Percentiles rank a stretch among this genome's conserved stretches.
These are phyloP conservation scores for Eufriesea mexicana DNA, from an alignment of 1,140 invertebrate genomes.

Conservation along the genomic window DNA sequence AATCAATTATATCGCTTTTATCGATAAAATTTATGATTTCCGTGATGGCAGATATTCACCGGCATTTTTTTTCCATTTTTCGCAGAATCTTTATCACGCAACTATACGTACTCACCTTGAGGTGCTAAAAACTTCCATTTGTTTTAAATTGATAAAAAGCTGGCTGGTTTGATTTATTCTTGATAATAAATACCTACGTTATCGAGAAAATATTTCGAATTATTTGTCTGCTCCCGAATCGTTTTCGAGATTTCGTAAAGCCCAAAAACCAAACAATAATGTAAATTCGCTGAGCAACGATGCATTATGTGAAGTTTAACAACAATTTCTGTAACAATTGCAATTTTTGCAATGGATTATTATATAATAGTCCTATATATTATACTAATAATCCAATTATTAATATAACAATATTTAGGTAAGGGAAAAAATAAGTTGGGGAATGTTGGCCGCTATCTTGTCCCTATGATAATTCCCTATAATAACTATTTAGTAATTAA, in stretches of 20 bases:
- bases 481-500: not conserved
- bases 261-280: not conserved
- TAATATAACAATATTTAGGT: no score
- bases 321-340: not conserved
- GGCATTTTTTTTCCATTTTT: not conserved
- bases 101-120: not conserved
- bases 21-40: not conserved
- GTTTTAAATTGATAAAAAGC: not conserved
- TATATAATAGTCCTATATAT: no score
- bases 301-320: not conserved
- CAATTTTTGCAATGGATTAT: not conserved
- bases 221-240: not conserved
- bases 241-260: conserved; percentile 11
- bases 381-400: no score
- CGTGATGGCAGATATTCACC: not conserved
- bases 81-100: not conserved
- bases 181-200: not conserved
- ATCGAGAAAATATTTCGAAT: not conserved
- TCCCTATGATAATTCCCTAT: no score
- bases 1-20: not conserved
- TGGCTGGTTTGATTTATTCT: not conserved
- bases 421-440: not conserved
- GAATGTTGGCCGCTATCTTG: no score
- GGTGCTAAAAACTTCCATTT: not conserved
- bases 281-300: not conserved